Evolutionary conservation across 2,797 vertebrate genomes (phyloP).

Genomic region (Chromis chromis): DNA sequence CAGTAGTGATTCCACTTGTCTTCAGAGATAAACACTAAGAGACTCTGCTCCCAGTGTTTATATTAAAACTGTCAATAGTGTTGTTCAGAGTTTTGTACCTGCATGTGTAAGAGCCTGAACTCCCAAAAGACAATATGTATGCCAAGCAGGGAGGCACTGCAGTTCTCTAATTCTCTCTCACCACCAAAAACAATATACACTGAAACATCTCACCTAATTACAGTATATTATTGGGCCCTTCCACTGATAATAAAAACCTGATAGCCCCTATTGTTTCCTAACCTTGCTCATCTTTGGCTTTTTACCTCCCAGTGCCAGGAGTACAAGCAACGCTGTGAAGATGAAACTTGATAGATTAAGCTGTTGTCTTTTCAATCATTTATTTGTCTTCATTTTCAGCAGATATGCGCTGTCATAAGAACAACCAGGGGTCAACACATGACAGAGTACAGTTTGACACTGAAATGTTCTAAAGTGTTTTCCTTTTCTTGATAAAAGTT

Average conservation of each 20-base stretch:
- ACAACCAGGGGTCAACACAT: not conserved
- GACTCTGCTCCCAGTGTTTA: slow-evolving; percentile 39
- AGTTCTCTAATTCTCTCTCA: not conserved
- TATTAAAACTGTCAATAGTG: slow-evolving; percentile 72
- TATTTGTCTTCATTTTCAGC: not conserved
- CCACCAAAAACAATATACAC: not conserved
- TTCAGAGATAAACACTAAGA: slow-evolving; percentile 59
- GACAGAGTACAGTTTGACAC: not conserved
- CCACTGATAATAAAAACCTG: not conserved
- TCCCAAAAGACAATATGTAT: slow-evolving; percentile 36
- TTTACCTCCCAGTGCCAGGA: not conserved
- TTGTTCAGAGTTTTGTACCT: slow-evolving; percentile 59
- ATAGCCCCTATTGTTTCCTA: not conserved
- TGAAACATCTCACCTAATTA: not conserved
- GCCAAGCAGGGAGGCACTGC: slow-evolving; percentile 17
- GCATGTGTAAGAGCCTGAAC: slow-evolving; percentile 50
- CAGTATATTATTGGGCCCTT: not conserved
- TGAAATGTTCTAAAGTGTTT: not conserved
- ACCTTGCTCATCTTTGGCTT: not conserved
- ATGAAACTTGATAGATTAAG: not conserved
- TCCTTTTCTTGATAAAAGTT: not conserved
- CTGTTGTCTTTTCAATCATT: not conserved
- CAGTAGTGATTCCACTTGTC: slow-evolving; percentile 56
- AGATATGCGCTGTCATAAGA: not conserved
- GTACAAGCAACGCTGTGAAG: too few species aligned